Evolutionary conservation across 2,113 vertebrate species (phyloP).

Genomic region (Cisticola juncidis): DNA sequence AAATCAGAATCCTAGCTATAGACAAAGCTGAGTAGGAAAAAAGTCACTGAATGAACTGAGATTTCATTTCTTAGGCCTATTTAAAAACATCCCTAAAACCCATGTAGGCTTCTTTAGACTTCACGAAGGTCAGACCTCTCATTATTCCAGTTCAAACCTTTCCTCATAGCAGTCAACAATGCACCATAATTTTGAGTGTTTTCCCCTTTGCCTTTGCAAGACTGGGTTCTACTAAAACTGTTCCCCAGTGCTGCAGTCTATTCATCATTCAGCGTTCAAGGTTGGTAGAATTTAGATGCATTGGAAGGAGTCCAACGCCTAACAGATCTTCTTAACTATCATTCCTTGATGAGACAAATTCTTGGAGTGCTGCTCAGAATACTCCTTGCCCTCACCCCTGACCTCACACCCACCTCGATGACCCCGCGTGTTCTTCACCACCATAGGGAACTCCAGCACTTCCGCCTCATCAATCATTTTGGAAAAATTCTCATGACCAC

Average conservation of each 20-base stretch:
- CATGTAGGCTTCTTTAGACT: not conserved
- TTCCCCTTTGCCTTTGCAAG: not conserved
- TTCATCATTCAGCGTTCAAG: not conserved
- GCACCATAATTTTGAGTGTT: not conserved
- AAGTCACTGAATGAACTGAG: not conserved
- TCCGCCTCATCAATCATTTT: constrained; percentile 87
- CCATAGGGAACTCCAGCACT: constrained; percentile 84
- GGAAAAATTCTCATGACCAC: constrained; percentile 84
- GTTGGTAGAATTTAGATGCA: not conserved
- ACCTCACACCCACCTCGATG: constrained; percentile 78
- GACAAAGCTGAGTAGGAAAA: not conserved
- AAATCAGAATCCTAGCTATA: not conserved
- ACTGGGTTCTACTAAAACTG: not conserved
- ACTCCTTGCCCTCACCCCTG: not conserved
- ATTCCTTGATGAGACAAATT: not conserved
- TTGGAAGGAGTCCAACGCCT: not conserved
- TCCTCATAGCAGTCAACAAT: not conserved
- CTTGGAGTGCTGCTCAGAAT: not conserved
- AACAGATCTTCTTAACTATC: not conserved
- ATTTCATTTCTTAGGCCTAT: not conserved
- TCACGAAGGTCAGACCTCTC: not conserved
- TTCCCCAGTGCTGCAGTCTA: not conserved
- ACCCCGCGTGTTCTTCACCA: constrained; percentile 83
- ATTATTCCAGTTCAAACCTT: not conserved
- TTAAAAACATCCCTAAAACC: not conserved